Evolutionary conservation across 2,888 invertebrate genomes (phyloP).

Genomic region (Torymus auratus): DNA sequence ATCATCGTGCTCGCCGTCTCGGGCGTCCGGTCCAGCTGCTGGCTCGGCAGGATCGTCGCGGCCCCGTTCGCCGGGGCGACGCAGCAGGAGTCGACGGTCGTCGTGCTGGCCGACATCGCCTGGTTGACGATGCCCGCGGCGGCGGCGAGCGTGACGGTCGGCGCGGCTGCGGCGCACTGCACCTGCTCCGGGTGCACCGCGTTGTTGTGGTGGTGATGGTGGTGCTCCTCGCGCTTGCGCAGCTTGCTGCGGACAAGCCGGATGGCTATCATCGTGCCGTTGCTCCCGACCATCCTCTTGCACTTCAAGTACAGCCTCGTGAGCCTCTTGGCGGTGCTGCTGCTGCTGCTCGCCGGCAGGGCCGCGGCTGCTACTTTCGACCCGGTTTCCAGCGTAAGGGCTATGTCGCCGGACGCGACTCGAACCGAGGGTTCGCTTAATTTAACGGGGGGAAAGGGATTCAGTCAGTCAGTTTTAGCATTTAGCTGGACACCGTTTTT

Average conservation of each 20-base stretch:
- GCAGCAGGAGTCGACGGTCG: constrained; percentile 50
- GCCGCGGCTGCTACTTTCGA: constrained; percentile 40
- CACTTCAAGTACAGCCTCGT: constrained; percentile 72
- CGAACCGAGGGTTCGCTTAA: constrained; percentile 36
- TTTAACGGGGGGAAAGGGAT: neutral
- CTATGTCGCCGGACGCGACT: neutral
- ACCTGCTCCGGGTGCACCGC: constrained; percentile 81
- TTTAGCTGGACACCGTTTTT: no score
- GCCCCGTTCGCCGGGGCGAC: constrained; percentile 56
- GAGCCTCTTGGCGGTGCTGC: constrained; percentile 67
- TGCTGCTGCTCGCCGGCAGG: neutral
- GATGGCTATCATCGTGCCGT: constrained; percentile 91
- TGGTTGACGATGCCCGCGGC: constrained; percentile 57
- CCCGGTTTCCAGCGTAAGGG: constrained; percentile 39
- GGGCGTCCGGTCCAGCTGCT: constrained; percentile 6
- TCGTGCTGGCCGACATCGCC: constrained; percentile 44
- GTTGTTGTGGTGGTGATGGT: constrained; percentile 77
- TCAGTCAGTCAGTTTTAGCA: no score
- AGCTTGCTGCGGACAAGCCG: constrained; percentile 94
- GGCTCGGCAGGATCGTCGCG: no score
- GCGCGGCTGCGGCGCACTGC: constrained; percentile 34
- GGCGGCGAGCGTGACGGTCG: constrained; percentile 29
- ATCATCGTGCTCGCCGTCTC: constrained; percentile 75
- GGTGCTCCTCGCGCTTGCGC: constrained; percentile 89
- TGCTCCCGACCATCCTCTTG: constrained; percentile 89